phyloP scores from a whole-genome alignment of 2,113 vertebrate genomes.

The Anoplopoma fimbria region DNA sequence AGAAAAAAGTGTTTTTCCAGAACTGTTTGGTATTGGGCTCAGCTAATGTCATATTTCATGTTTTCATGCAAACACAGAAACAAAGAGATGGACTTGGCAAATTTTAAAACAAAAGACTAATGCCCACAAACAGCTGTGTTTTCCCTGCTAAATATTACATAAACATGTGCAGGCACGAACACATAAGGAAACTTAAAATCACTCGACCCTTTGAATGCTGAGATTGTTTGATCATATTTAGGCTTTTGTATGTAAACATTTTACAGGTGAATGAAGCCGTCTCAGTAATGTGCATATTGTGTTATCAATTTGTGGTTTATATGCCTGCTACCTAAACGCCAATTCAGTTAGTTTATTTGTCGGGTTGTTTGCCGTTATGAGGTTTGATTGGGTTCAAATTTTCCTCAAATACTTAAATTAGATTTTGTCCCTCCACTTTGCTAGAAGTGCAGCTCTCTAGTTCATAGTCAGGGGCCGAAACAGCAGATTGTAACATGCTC shows the following conservation, averaged over 20 bases:
- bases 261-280: not conserved
- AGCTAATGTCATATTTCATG: slow-evolving; percentile 25
- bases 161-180: slow-evolving; percentile 41
- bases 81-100: slow-evolving; percentile 5
- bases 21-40: not conserved
- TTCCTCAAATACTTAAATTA: slow-evolving; percentile 1
- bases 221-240: slow-evolving; percentile 18
- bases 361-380: not conserved
- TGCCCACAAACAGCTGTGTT: slow-evolving; percentile 16
- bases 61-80: slow-evolving; percentile 15
- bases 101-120: slow-evolving; percentile 5
- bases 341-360: not conserved
- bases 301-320: not conserved
- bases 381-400: not conserved
- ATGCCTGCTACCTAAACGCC: not conserved
- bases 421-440: not conserved
- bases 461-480: slow-evolving; percentile 7
- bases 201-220: not conserved
- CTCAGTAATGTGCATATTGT: not conserved
- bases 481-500: not conserved
- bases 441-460: slow-evolving; percentile 1
- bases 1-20: not conserved
- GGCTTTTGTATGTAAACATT: slow-evolving; percentile 9
- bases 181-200: slow-evolving; percentile 12
- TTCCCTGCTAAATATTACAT: slow-evolving; percentile 1